Conservation (phyloP, 1,140 invertebrate genomes). For the fruit fly (Drosophila melanogaster) region Release_6_plus_ISO1_MT NT_037436.4:19241501-19242000, state of each 20-base stretch:
- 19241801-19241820: slow-evolving; percentile 83
- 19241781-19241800: slow-evolving; percentile 84
- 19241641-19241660: slow-evolving; percentile 16
- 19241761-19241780: slow-evolving; percentile 79
- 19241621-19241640: slow-evolving; percentile 32
- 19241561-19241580: slow-evolving; percentile 83
- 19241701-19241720: slow-evolving; percentile 64
- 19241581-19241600: slow-evolving; percentile 83
- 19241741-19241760: slow-evolving; percentile 62
- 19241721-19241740: slow-evolving; percentile 42
- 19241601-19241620: slow-evolving; percentile 83
- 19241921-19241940: slow-evolving; percentile 81
- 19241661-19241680: background rate
- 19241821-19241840: slow-evolving; percentile 81
- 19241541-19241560: slow-evolving; percentile 34
- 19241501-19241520: background rate
- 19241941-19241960: slow-evolving; percentile 82
- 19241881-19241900: slow-evolving; percentile 19
- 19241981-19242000: slow-evolving; percentile 20
- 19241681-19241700: slow-evolving; percentile 23
- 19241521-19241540: slow-evolving; percentile 5
- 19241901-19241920: slow-evolving; percentile 59
- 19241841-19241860: slow-evolving; percentile 20
- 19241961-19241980: slow-evolving; percentile 75
- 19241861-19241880: slow-evolving; percentile 16